Evolutionary conservation across 2,888 invertebrate species (phyloP), one percentile per base, ranked within the genome.

Genomic region (Chloromyia formosa): DNA sequence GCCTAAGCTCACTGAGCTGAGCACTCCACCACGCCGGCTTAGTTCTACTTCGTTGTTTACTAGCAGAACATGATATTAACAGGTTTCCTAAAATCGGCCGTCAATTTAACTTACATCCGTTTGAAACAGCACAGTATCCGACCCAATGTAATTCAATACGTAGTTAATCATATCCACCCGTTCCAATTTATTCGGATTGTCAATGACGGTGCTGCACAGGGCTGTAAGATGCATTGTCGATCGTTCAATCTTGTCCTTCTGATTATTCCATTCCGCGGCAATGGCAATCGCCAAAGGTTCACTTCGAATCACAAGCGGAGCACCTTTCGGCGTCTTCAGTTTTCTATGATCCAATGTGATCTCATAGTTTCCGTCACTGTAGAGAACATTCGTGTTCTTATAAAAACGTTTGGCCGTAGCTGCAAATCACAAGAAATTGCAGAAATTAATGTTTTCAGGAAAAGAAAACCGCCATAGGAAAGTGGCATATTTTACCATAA

Each of bases 191-290:
- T 93, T 92, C 5, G 98, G 98, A 87, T 98, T 98, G 83, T 99
- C 99, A 77, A 96, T 86, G 35, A 93, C 92, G 22, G 96, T 97
- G 81, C 95, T 97, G 81, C 95, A 94, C 42, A 99, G 86, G 0
- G 94, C 92, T 12, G 95, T 97, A 91, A 98, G 86, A 86, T 97
- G 96, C 97, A 98, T 98, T 53, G 89, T 88, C 64, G 92, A 91
- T 80, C 90, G 91, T 76, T 92, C 85, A 78, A 98, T 93, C 73
- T 87, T 86, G 27, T 93, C 91, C 77, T 90, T 90, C 84, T 98
- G 98, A 5, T 92, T 87, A 80, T 95, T 93, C 95, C 98, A 99
- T 88, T 99, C 99, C 35, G 93, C 90, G 0, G 98, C 96, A 62
- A 99, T 91, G 18, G 96, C 97, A 76, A 97, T 87, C 1, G 98